Evolutionary conservation across 1,140 invertebrate species (phyloP), one percentile per base, ranked within the genome.

Genomic region (Lasioglossum albipes): DNA sequence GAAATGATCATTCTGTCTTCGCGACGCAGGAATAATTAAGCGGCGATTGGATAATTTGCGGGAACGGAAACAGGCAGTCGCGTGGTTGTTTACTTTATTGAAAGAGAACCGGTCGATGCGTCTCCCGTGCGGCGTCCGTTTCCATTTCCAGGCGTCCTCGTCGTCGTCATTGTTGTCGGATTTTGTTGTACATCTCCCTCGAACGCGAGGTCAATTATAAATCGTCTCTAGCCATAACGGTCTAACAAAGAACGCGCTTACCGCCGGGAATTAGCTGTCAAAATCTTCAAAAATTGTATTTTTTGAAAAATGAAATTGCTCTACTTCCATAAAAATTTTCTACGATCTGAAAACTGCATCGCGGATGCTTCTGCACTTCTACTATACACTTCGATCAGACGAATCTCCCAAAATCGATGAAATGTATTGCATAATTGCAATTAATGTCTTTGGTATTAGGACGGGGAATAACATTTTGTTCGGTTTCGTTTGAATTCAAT

Each of bases 191-290:
- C 7, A 6, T 67, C 49, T 1, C 18, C 31, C 18, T 27, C n/a
- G 31, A 57, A 68, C 13, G 5, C 36, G 27, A 57, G 31, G 64
- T 64, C 52, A 71, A 71, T 64, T 72, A 62, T 62, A 78, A 36
- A 61, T 78, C 42, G 68, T 72, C 54, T 18, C 61, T n/a, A 64
- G 27, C 20, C 22, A 42, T 31, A 13, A 22, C 18, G 20, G 73
- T 57, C 13, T 18, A 36, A 73, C 61, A 73, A 79, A 54, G 22
- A 54, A 54, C n/a, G 18, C 22, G 20, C 27, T 2, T 22, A 61
- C 6, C 1, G 5, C 0, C 41, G 41, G n/a, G 54, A 57, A 57
- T 65, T 65, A 66, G 18, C 41, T 27, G 27, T 64, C 12, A 36
- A 36, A 64, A 16, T 20, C 27, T 27, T 27, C 27, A 27, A 27